Percentiles rank a stretch among this genome's conserved stretches.
These are phyloP conservation scores for Dusona sp. DNA, from an alignment of 2,888 invertebrate genomes.

Conservation along the genomic window DNA sequence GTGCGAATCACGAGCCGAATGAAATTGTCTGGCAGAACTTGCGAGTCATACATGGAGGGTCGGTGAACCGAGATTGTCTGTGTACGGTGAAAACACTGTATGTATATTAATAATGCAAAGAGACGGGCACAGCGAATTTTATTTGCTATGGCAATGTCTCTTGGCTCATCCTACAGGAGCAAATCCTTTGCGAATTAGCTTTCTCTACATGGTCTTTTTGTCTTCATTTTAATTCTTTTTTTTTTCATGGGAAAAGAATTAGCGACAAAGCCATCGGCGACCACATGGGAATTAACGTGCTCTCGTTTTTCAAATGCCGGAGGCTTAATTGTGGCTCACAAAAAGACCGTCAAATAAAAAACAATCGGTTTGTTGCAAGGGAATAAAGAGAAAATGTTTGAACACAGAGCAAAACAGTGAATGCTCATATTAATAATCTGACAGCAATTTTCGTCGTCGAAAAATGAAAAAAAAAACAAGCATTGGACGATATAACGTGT, in stretches of 20 bases:
- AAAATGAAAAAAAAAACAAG: neutral
- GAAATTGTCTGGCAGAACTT: slow-evolving; percentile 65
- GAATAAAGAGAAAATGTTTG: neutral
- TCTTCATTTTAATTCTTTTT: slow-evolving; percentile 58
- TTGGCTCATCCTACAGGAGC: slow-evolving; percentile 24
- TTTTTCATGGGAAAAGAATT: slow-evolving; percentile 39
- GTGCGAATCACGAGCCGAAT: slow-evolving; percentile 64
- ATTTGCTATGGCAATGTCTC: slow-evolving; percentile 51
- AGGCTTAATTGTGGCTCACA: slow-evolving; percentile 30
- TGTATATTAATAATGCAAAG: slow-evolving; percentile 57
- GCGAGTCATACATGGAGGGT: slow-evolving; percentile 26
- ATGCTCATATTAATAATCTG: neutral
- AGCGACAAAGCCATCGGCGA: slow-evolving; percentile 53
- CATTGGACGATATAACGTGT: neutral
- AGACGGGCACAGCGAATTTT: slow-evolving; percentile 47
- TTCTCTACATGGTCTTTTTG: slow-evolving; percentile 12
- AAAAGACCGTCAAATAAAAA: neutral
- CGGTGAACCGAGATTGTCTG: slow-evolving; percentile 43
- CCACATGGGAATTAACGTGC: slow-evolving; percentile 24
- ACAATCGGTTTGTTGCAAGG: neutral
- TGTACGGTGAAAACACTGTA: slow-evolving; percentile 36
- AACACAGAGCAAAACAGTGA: neutral
- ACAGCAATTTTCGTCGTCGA: neutral
- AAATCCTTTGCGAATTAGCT: slow-evolving; percentile 64
- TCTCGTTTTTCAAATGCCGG: slow-evolving; percentile 13